Base-by-base conservation (phyloP, 2,797 vertebrate genomes). In the Chromis chromis region DNA sequence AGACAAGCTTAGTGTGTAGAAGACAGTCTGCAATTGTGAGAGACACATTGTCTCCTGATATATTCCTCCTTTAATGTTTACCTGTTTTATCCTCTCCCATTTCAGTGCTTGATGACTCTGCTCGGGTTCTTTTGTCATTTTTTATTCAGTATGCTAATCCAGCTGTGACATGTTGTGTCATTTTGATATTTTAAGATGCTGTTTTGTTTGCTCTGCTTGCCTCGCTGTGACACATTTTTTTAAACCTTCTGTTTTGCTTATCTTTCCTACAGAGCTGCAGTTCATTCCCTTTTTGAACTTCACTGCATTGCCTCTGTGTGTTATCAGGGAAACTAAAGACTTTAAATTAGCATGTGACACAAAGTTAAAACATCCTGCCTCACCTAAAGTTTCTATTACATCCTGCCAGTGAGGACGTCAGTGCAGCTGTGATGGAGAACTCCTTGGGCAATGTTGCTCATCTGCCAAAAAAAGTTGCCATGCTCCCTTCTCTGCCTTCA, bases 401-500 rank as follows among this genome's bases (percentile, higher is more conserved):
- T 31, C 14, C 63, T 63, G 17, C 24, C 31, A 56, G 44, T 48
- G 10, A 69, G 16, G 9, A 64, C 70, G 40, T 66, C n/a, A 33
- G 36, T 27, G 13, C 10, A 12, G 33, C 44, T 44, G 3, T 46
- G 56, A 78, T 36, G 39, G 19, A 22, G 36, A 74, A 27, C 64
- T 71, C 60, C 36, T 27, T 19, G 33, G 24, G 19, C 31, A 9
- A 44, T 11, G 19, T 48, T 74, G 58, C 70, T 39, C 21, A 68
- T 63, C 56, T 67, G 55, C 74, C 79, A 76, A 67, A 78, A 67
- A 78, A 81, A 65, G 27, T 82, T 77, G 39, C 54, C 66, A 22
- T 16, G 61, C 61, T 14, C 48, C 48, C 48, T 24, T 52, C 44
- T 70, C 36, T 53, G 76, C 71, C 65, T 66, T 68, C 14, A 57